Evolutionary conservation across 2,888 invertebrate genomes (phyloP).

Genomic region (Nemoura dubitans): DNA sequence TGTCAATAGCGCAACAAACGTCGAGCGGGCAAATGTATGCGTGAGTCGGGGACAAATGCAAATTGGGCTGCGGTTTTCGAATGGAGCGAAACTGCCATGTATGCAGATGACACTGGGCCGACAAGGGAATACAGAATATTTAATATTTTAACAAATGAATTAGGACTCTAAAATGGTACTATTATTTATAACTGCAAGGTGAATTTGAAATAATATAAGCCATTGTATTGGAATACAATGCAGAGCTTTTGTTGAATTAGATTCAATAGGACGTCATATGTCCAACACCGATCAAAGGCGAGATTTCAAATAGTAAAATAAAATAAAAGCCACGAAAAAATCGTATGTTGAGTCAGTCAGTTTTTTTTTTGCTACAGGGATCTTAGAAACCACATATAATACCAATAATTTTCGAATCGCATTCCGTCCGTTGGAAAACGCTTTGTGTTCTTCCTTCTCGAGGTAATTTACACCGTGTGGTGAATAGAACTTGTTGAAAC

Average conservation of each 20-base stretch:
- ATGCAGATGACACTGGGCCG: constrained; percentile 25
- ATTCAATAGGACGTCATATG: background rate
- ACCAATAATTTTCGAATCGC: background rate
- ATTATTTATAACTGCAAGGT: constrained; percentile 7
- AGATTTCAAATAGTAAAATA: background rate
- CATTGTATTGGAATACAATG: background rate
- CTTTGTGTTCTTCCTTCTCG: background rate
- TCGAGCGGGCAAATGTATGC: background rate
- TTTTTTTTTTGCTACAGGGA: background rate
- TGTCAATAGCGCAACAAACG: constrained; percentile 40
- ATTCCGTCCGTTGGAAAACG: background rate
- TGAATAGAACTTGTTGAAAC: background rate
- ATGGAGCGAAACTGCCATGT: background rate
- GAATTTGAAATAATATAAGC: background rate
- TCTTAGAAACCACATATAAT: background rate
- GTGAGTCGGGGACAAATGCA: constrained; percentile 7
- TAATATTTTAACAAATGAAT: constrained; percentile 25
- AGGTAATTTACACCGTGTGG: background rate
- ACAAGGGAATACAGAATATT: background rate
- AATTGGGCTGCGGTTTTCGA: constrained; percentile 29
- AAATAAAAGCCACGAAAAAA: background rate
- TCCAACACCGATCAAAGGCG: background rate
- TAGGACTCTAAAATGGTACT: background rate
- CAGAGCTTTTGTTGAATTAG: background rate
- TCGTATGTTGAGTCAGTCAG: too few relatives aligned